Percentiles rank a stretch among this genome's conserved stretches.
Evolutionary conservation across 2,113 vertebrate species (phyloP).

Genomic region (Leptobrachium leishanense): DNA sequence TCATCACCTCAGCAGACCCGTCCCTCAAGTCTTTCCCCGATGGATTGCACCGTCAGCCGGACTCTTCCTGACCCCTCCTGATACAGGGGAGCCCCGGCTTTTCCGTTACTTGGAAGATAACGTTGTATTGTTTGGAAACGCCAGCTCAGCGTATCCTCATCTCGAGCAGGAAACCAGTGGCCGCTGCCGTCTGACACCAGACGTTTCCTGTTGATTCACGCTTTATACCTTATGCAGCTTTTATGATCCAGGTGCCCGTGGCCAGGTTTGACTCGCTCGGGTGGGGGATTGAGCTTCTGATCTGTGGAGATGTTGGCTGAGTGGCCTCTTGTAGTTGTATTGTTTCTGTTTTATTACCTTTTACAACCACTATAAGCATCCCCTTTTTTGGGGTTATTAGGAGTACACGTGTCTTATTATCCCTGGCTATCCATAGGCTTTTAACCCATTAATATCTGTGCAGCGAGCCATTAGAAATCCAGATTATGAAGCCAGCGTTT

Average conservation of each 20-base stretch:
- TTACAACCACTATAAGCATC: too few species aligned
- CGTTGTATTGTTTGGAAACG: not conserved
- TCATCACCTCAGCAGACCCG: too few species aligned
- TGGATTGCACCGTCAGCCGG: not conserved
- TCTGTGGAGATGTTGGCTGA: not conserved
- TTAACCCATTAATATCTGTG: too few species aligned
- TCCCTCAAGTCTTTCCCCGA: too few species aligned
- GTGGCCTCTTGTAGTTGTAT: too few species aligned
- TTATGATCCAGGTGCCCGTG: too few species aligned
- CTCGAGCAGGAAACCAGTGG: not conserved
- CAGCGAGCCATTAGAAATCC: too few species aligned
- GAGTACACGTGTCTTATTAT: too few species aligned
- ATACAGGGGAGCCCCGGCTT: not conserved
- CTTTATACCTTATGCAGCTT: not conserved
- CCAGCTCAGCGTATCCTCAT: not conserved
- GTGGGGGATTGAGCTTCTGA: not conserved
- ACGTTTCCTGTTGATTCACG: constrained; percentile 35
- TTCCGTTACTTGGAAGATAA: not conserved
- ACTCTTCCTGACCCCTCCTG: not conserved
- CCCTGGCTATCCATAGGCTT: too few species aligned
- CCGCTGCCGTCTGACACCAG: not conserved
- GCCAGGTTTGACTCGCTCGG: not conserved
- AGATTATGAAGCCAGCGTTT: too few species aligned
- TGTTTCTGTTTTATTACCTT: too few species aligned
- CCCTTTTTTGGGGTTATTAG: too few species aligned